Percentiles rank a stretch among this genome's conserved stretches.
These are phyloP conservation scores for Hydractinia symbiolongicarpus DNA, from an alignment of 30 jellyfish, hydroid and myxozoan genomes.

Conservation along the genomic window DNA sequence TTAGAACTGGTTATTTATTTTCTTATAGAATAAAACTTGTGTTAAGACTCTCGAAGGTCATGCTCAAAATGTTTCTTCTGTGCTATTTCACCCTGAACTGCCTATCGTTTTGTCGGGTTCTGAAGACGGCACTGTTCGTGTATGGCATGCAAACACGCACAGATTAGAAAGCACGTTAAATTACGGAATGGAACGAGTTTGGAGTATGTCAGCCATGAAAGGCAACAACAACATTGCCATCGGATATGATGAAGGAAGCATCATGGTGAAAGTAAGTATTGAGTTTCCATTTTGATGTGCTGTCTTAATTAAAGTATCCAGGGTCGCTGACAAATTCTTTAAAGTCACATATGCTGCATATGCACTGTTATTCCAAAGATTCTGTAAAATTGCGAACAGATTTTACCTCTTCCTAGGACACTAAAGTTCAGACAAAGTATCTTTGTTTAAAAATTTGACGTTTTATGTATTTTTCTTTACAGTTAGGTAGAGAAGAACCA, in stretches of 20 bases:
- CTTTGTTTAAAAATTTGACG: too few species aligned
- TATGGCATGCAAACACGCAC: conserved; percentile 97
- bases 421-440: too few species aligned
- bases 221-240: conserved; percentile 90
- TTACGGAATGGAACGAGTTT: conserved; percentile 97
- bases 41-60: conserved; percentile 97
- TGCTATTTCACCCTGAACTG: conserved; percentile 90
- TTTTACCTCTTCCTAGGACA: too few species aligned
- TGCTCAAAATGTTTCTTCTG: conserved; percentile 93
- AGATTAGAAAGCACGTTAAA: conserved; percentile 89
- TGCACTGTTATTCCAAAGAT: too few species aligned
- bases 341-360: not conserved
- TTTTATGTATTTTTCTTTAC: not conserved
- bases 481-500: conserved; percentile 99
- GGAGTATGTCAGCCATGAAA: conserved; percentile 89
- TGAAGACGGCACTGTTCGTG: conserved; percentile 97
- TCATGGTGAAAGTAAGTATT: conserved; percentile 74
- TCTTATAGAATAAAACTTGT: conserved; percentile 80
- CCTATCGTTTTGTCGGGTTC: conserved; percentile 96
- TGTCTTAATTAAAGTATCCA: not conserved
- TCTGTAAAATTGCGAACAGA: too few species aligned
- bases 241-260: conserved; percentile 98
- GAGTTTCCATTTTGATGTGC: not conserved
- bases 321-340: not conserved
- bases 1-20: not conserved